Base-by-base conservation (phyloP, 2,797 vertebrate genomes). In the Chromobotia macracanthus region DNA sequence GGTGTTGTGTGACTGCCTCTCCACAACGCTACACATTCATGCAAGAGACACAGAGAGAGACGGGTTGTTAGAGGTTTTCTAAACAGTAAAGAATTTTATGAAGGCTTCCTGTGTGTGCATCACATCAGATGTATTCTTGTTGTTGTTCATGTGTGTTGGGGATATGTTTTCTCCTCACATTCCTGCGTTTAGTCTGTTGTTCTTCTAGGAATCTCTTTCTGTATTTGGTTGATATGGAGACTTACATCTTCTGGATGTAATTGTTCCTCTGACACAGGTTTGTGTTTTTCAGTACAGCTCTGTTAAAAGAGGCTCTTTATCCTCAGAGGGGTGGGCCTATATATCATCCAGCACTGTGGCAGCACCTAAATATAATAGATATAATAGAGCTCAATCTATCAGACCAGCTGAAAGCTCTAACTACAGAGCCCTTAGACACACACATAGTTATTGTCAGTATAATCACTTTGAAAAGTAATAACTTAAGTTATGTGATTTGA, bases 1-100 rank as follows among this genome's bases (percentile, higher is more conserved):
- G 86, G 87, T 88, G 89, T 89, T 84, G 72, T 91, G 89, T 86
- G 85, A 89, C 87, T 91, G 90, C 85, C 87, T 89, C 71, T 86
- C 86, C 86, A 64, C 87, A 87, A 90, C 87, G 85, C 87, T 91
- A 87, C 87, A 90, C 89, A 89, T 88, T 82, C 75, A 88, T 86
- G 84, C 89, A 69, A 77, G 15, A 77, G 15, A 48, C 41, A 64
- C 38, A 67, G 72, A 55, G 77, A 65, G 70, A n/a, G 60, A 64
- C 38, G 77, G 65, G 12, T 23, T 79, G 61, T 84, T 86, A 83
- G 78, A 75, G 66, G 85, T 85, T 76, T 82, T 86, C 75, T 84
- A 77, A 85, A 86, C 78, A 80, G 69, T 58, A 63, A 28, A 61
- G 25, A 23, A 23, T 61, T 61, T 31, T 31, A 31, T 3, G 31